A percentile compares a stretch with the other conserved stretches of the same genome.
phyloP scores from a whole-genome alignment of 2,113 vertebrate genomes.

The Sylvia atricapilla region DNA sequence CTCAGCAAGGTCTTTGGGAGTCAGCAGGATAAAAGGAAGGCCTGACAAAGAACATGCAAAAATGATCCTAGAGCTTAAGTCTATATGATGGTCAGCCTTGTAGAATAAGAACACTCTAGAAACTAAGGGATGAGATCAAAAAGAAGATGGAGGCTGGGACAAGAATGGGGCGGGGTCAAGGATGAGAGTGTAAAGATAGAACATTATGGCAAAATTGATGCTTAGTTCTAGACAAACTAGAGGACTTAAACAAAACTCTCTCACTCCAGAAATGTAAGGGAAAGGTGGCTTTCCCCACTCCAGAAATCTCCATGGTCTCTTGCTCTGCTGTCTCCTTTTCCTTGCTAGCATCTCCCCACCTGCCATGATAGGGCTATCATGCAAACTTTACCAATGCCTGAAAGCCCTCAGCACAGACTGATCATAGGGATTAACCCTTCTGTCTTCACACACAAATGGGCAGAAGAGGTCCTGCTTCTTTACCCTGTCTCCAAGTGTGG shows the following conservation, averaged over 20 bases:
- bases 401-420: neutral
- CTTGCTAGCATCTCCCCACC: neutral
- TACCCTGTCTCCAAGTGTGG: neutral
- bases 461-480: neutral
- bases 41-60: neutral
- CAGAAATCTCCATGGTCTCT: neutral
- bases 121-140: neutral
- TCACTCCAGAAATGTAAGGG: neutral
- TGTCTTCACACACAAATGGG: neutral
- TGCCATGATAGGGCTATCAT: neutral
- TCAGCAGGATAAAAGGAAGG: neutral
- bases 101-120: neutral
- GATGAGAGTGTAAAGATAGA: neutral
- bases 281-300: neutral
- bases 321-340: neutral
- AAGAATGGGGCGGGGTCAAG: neutral
- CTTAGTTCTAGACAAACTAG: neutral
- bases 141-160: neutral
- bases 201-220: neutral
- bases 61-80: neutral
- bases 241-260: neutral
- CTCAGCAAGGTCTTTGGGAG: neutral
- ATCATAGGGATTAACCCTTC: neutral
- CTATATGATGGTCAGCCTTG: neutral
- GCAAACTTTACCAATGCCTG: neutral